Conservation (phyloP, 2,113 vertebrate genomes). For the Amia ocellicauda region DNA sequence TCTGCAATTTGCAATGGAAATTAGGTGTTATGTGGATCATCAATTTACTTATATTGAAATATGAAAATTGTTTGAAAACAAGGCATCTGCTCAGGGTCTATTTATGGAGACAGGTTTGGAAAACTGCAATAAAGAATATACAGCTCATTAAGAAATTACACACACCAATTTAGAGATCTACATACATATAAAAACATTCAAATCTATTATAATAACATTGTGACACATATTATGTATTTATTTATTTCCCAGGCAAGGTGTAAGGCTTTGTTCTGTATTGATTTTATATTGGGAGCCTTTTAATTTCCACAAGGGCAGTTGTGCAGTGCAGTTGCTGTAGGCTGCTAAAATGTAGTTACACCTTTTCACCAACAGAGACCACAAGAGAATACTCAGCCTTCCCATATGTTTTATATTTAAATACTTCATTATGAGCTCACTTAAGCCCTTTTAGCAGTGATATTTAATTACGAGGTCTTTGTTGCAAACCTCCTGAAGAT, state of each 20-base stretch:
- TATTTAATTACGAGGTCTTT: constrained; percentile 6
- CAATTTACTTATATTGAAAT: constrained; percentile 79
- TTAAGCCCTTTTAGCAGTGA: background rate
- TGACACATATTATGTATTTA: background rate
- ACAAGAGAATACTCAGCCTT: background rate
- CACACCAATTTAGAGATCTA: background rate
- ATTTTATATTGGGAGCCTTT: background rate
- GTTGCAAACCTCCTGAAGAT: no score
- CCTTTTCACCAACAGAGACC: background rate
- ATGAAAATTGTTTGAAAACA: constrained; percentile 67
- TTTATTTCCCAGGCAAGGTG: background rate
- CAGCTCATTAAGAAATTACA: background rate
- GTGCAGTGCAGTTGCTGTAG: background rate
- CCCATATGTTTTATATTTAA: constrained; percentile 12
- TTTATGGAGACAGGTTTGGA: constrained; percentile 26
- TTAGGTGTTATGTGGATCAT: constrained; percentile 74
- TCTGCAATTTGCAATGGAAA: constrained; percentile 73
- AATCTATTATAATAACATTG: no score
- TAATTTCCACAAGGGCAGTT: background rate
- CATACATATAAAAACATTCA: no score
- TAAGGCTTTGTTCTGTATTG: background rate
- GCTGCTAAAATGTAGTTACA: background rate
- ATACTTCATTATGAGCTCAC: constrained; percentile 2
- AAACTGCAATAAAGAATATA: constrained; percentile 22
- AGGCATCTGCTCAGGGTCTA: constrained; percentile 58